Conservation (phyloP, 2,113 vertebrate species). For the Paraplagusia blochii region DNA sequence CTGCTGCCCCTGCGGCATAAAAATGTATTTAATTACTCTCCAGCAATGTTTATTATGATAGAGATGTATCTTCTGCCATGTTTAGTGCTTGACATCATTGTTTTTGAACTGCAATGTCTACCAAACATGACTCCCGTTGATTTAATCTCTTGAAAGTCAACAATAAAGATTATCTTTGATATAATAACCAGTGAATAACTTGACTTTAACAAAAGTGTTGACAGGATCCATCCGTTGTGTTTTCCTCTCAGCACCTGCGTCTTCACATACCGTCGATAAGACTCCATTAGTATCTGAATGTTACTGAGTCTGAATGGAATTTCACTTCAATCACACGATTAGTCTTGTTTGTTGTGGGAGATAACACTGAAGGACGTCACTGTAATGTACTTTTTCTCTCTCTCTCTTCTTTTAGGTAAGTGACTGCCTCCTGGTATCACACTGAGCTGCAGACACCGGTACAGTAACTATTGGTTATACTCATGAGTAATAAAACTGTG, state of each 20-base stretch:
- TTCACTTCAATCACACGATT: conserved; percentile 26
- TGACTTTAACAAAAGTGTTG: too few relatives aligned
- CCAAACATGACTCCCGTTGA: too few relatives aligned
- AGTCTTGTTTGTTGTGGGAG: conserved; percentile 18
- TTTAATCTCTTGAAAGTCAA: too few relatives aligned
- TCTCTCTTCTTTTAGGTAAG: conserved; percentile 66
- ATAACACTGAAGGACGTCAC: neutral
- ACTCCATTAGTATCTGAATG: conserved; percentile 1
- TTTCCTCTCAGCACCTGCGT: neutral
- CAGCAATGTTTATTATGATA: too few relatives aligned
- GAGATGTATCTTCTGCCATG: too few relatives aligned
- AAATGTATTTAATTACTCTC: too few relatives aligned
- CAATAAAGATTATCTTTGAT: too few relatives aligned
- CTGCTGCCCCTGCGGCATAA: too few relatives aligned
- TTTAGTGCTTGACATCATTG: too few relatives aligned
- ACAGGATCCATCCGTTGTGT: neutral
- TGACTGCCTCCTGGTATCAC: conserved; percentile 46
- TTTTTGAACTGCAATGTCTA: too few relatives aligned
- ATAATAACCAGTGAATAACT: too few relatives aligned
- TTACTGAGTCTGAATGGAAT: conserved; percentile 16
- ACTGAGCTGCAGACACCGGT: conserved; percentile 32
- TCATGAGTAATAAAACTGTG: too few relatives aligned
- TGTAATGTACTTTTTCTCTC: neutral
- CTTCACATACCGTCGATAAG: conserved; percentile 3
- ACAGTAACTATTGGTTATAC: conserved; percentile 42